Base-by-base conservation (phyloP, 2,888 invertebrate species). In the Pterostichus madidus region DNA sequence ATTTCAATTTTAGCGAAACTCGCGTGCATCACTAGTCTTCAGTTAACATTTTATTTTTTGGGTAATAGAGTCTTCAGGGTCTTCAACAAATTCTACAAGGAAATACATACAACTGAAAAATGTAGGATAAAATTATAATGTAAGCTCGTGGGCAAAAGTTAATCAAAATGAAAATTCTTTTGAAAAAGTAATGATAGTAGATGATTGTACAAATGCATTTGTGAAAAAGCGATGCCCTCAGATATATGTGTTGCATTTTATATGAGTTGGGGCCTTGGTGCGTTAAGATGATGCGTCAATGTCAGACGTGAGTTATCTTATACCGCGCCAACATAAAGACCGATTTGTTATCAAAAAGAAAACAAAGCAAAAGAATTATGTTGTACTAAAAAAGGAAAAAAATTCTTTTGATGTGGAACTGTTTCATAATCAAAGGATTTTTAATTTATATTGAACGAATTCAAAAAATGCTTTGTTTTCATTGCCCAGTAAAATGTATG, bases 241-340 rank as follows among this genome's bases (percentile, higher is more conserved):
- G 80, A 80, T 31, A 64, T 80, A 71, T 68, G 68, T 80, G 80
- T 49, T 80, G 80, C 80, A 68, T 80, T 80, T 80, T 80, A 80
- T 24, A 80, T 80, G 53, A 80, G 68, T 71, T n/a, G 6, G 44
- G 17, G 53, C 31, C 39, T 7, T 80, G 64, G 32, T 80, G 71
- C 80, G 80, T 80, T 80, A 71, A 80, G 64, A 71, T 52, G 71
- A 80, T 80, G 68, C 15, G 71, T 80, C 80, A 80, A 52, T 80
- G 80, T 80, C 80, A 80, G 80, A 68, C 56, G 71, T 71, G 80
- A 80, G 80, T 71, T 80, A 80, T 80, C 53, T 80, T 52, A 64
- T 52, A 52, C 53, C 35, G 71, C 32, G 15, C 71, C 17, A 80
- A 64, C 71, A 71, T 53, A 80, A 80, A 80, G 17, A 80, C 52